phyloP scores from a whole-genome alignment of 2,797 vertebrate genomes.

The Aldrovandia affinis region DNA sequence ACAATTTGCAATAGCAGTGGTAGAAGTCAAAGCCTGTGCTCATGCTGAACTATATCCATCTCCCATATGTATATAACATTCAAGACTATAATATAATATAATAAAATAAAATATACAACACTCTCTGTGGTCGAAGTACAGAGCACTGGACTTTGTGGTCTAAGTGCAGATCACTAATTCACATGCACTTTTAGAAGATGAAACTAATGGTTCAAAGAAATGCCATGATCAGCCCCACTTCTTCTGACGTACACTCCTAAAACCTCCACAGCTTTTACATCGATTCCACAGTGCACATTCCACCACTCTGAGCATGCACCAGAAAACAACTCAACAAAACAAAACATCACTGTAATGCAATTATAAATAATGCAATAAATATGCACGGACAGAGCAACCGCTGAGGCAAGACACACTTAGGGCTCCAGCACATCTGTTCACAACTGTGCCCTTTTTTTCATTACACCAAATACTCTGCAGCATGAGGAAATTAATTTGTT shows the following conservation, averaged over 20 bases:
- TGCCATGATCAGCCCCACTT: background rate
- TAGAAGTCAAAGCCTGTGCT: background rate
- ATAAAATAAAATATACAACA: no score
- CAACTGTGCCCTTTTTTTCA: background rate
- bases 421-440: conserved; percentile 20
- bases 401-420: background rate
- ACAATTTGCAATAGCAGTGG: background rate
- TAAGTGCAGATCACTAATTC: background rate
- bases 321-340: background rate
- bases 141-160: background rate
- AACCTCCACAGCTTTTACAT: background rate
- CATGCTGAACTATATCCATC: background rate
- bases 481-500: conserved; percentile 15
- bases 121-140: background rate
- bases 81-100: no score
- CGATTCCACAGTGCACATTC: background rate
- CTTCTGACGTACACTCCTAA: background rate
- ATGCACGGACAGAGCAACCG: background rate
- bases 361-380: conserved; percentile 14
- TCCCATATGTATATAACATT: background rate
- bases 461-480: background rate
- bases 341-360: background rate
- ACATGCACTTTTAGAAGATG: background rate
- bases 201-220: background rate
- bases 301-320: background rate